phyloP scores from a whole-genome alignment of 2,113 vertebrate species.

The Scytalopus superciliaris region DNA sequence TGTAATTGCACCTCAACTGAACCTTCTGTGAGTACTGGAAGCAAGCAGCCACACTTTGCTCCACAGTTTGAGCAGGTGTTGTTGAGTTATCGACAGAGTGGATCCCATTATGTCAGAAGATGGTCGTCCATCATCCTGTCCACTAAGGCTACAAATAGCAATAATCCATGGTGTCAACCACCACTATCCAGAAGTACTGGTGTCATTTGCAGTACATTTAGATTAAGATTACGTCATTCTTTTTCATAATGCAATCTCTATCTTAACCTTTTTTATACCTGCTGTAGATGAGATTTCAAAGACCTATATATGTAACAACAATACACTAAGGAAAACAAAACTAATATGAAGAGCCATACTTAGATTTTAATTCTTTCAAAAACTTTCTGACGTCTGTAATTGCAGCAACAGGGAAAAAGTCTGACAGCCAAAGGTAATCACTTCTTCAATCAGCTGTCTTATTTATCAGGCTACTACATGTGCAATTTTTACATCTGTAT shows the following conservation, averaged over 20 bases:
- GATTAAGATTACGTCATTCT: neutral
- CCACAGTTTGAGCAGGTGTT: neutral
- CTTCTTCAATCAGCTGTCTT: conserved; percentile 15
- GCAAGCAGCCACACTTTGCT: neutral
- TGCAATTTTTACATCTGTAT: neutral
- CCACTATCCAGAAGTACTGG: neutral
- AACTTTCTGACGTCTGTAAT: neutral
- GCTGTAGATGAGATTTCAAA: neutral
- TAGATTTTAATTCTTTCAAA: conserved; percentile 21
- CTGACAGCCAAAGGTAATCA: conserved; percentile 23
- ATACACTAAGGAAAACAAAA: neutral
- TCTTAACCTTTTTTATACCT: neutral
- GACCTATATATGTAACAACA: neutral
- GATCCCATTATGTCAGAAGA: neutral
- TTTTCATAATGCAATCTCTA: neutral
- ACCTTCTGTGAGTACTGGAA: neutral
- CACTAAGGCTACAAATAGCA: neutral
- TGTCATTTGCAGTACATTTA: neutral
- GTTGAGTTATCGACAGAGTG: neutral
- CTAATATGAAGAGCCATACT: neutral
- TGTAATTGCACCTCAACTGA: neutral
- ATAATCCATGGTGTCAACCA: neutral
- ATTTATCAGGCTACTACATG: conserved; percentile 9
- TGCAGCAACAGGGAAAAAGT: conserved; percentile 3
- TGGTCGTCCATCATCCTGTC: neutral